Evolutionary conservation across 2,113 vertebrate species (phyloP).

Genomic region (Misgurnus mizolepis): DNA sequence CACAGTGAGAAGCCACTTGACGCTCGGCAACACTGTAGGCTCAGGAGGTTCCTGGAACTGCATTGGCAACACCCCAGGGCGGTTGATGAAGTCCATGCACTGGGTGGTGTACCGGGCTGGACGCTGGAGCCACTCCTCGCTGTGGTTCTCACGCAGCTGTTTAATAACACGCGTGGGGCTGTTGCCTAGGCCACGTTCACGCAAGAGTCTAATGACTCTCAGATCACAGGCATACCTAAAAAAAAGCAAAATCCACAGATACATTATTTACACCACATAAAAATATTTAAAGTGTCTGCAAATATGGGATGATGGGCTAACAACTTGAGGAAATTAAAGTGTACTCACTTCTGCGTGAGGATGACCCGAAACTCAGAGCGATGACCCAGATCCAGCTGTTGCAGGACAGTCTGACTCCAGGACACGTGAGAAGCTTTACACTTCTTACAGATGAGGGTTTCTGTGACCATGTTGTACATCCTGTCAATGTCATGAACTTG

Average conservation of each 20-base stretch:
- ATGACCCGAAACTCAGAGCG: conserved; percentile 26
- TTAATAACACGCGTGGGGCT: not conserved
- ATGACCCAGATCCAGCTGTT: conserved; percentile 29
- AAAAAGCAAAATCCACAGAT: not conserved
- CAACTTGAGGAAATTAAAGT: not conserved
- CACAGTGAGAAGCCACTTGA: conserved; percentile 36
- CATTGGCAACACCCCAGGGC: not conserved
- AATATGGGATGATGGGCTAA: not conserved
- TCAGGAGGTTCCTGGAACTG: conserved; percentile 1
- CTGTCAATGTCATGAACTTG: conserved; percentile 29
- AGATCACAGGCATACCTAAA: conserved; percentile 40
- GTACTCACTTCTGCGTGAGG: conserved; percentile 31
- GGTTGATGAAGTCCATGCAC: conserved; percentile 6
- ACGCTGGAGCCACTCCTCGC: conserved; percentile 28
- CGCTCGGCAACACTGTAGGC: conserved; percentile 18
- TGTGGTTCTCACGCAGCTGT: conserved; percentile 34
- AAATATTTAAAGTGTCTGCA: not conserved
- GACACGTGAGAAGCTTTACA: conserved; percentile 38
- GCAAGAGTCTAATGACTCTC: conserved; percentile 15
- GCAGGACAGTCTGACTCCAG: conserved; percentile 37
- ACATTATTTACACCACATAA: not conserved
- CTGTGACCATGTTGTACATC: conserved; percentile 39
- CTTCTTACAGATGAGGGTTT: conserved; percentile 42
- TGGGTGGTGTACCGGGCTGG: conserved; percentile 21
- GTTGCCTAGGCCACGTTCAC: conserved; percentile 25